These are phyloP conservation scores for Porites rus DNA, from an alignment of 92 coral and sea anemone species.

Conservation along the genomic window DNA sequence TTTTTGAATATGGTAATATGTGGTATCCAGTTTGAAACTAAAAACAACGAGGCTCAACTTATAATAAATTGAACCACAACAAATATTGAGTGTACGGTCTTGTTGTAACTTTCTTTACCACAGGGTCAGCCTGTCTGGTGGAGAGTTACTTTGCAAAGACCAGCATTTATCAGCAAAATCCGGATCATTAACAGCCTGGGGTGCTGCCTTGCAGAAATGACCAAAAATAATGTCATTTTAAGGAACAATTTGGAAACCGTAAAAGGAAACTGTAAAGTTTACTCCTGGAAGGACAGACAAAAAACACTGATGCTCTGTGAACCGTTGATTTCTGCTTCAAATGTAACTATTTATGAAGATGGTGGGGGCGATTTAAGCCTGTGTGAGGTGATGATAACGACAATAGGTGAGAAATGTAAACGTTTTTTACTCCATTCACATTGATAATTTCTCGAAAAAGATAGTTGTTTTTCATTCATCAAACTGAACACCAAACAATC, in stretches of 20 bases:
- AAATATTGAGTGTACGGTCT: too few species aligned
- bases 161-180: slow-evolving; percentile 42
- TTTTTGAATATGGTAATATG: too few species aligned
- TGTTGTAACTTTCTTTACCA: too few species aligned
- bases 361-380: slow-evolving; percentile 27
- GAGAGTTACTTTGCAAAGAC: slow-evolving; percentile 52
- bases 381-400: slow-evolving; percentile 67
- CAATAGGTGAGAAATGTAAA: slow-evolving; percentile 47
- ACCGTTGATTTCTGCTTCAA: slow-evolving; percentile 41
- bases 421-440: too few species aligned
- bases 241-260: slow-evolving; percentile 13
- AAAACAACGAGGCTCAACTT: too few species aligned
- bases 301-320: slow-evolving; percentile 57
- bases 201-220: slow-evolving; percentile 57
- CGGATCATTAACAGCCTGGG: slow-evolving; percentile 49
- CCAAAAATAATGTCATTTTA: slow-evolving; percentile 45
- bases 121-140: slow-evolving; percentile 51
- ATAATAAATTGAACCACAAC: too few species aligned
- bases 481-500: too few species aligned
- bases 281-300: slow-evolving; percentile 17
- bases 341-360: slow-evolving; percentile 47
- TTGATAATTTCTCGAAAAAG: too few species aligned
- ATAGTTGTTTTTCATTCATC: too few species aligned
- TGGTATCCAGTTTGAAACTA: too few species aligned
- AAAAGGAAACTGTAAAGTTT: slow-evolving; percentile 51